Base-by-base conservation (phyloP, 2,888 invertebrate genomes). In the Synergus itoensis region DNA sequence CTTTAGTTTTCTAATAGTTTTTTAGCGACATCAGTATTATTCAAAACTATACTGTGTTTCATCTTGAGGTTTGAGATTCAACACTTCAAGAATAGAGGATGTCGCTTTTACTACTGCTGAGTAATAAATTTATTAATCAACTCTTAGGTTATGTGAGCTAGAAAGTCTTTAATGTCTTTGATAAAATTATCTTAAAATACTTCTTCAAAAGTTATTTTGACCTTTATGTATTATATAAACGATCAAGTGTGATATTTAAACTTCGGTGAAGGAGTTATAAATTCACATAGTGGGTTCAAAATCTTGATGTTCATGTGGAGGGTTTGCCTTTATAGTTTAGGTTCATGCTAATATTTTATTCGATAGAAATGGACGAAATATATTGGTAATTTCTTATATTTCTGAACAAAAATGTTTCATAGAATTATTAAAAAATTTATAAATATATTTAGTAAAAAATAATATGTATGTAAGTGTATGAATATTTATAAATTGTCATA, bases 21-120 rank as follows among this genome's bases (percentile, higher is more conserved):
- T 53, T 73, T 53, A 73, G 9, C 36, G 28, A 45, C 16, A 53
- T 53, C 53, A 18, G 11, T n/a, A 48, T 2, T n/a, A 53, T 12
- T 73, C 9, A 53, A 73, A 73, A 36, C n/a, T 21, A n/a, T 48
- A 69, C 21, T 73, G 16, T 53, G 21, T 53, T n/a, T 14, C 9
- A 28, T 3, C 9, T 36, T 8, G 5, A 73, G 14, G 16, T 53
- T 36, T 36, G 36, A 36, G 5, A 36, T 36, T 73, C 1, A 73
- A 73, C 36, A 53, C 48, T 53, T 48, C 53, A 53, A 11, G n/a
- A 73, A 36, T 53, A 48, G 21, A 73, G 36, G 36, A 73, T 73
- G 53, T 53, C 4, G n/a, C 28, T 36, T 53, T 40, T 73, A 48
- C 48, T 4, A 28, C 28, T 73, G n/a, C 16, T 73, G 73, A 73